Conservation (phyloP, 2,888 invertebrate genomes). For the Neoascia interrupta region DNA sequence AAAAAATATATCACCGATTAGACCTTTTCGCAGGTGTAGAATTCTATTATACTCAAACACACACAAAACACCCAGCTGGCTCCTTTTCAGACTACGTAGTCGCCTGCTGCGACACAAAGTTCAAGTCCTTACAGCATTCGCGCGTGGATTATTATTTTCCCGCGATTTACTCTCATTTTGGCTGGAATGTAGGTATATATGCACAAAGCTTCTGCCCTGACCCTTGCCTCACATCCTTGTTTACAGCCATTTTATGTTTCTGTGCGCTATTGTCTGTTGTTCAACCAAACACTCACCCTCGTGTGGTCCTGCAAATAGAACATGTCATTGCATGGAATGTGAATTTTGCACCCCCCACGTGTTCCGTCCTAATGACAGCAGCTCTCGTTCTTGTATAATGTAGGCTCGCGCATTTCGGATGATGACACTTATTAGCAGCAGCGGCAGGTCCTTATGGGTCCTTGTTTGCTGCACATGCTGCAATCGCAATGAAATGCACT, state of each 20-base stretch:
- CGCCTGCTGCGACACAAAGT: conserved; percentile 24
- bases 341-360: conserved; percentile 24
- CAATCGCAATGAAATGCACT: conserved; percentile 58
- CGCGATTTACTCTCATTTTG: conserved; percentile 36
- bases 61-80: neutral
- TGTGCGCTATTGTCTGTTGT: conserved; percentile 25
- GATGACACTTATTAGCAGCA: conserved; percentile 67
- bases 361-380: conserved; percentile 49
- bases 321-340: conserved; percentile 1
- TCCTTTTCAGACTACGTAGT: neutral
- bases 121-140: conserved; percentile 29
- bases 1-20: conserved; percentile 32
- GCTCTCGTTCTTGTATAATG: neutral
- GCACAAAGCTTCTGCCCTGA: conserved; percentile 15
- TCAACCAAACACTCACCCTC: conserved; percentile 16
- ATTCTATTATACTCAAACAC: neutral
- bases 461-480: conserved; percentile 24
- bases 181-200: conserved; percentile 2
- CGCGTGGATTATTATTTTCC: conserved; percentile 33
- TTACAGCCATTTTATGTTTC: conserved; percentile 24
- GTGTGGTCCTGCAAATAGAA: neutral
- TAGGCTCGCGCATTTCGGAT: conserved; percentile 43
- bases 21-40: neutral
- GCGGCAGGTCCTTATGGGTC: conserved; percentile 45
- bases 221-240: neutral